Base-by-base conservation (phyloP, 2,888 invertebrate genomes). In the Eupeodes luniger region DNA sequence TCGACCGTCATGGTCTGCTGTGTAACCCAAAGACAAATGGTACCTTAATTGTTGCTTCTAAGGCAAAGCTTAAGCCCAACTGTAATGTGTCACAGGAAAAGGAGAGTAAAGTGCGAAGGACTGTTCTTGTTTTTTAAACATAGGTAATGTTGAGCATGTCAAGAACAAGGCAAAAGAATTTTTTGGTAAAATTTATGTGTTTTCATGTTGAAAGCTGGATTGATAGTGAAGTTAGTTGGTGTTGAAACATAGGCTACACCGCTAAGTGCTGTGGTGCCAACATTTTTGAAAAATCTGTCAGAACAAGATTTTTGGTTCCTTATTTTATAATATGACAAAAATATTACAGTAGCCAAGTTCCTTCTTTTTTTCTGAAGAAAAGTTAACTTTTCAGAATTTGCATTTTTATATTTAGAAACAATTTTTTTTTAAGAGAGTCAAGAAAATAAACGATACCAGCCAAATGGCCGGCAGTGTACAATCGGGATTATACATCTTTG, bases 1-100 rank as follows among this genome's bases (percentile, higher is more conserved):
- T 74, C 74, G 19, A 86, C 78, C 67, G 74, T 62, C 67, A 74
- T 77, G 81, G 77, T 81, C 81, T 67, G 44, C 9, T 57, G 75
- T 5, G 75, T 5, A 34, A 47, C 64, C 62, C 74, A 55, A 62
- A 76, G 82, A 79, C 79, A 82, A 86, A 74, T 78, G 53, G 70
- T 70, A 53, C 78, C 86, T 76, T 82, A 86, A 82, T 86, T 82
- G 69, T 76, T 86, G 27, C 27, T 86, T 82, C 64, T 64, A 49
- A 36, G 72, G 55, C 51, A 64, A 36, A 0, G 12, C 3, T n/a
- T 19, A 5, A 44, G 4, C 55, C 19, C 9, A 55, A 55, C 1
- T 27, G 7, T 14, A 10, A 14, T 27, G 27, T 66, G 27, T 49
- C 9, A 49, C 55, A 74, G 75, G 64, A 72, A 47, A 55, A 47